These are phyloP conservation scores for Cataglyphis cursor DNA, from an alignment of 2,888 invertebrate genomes.

Conservation along the genomic window DNA sequence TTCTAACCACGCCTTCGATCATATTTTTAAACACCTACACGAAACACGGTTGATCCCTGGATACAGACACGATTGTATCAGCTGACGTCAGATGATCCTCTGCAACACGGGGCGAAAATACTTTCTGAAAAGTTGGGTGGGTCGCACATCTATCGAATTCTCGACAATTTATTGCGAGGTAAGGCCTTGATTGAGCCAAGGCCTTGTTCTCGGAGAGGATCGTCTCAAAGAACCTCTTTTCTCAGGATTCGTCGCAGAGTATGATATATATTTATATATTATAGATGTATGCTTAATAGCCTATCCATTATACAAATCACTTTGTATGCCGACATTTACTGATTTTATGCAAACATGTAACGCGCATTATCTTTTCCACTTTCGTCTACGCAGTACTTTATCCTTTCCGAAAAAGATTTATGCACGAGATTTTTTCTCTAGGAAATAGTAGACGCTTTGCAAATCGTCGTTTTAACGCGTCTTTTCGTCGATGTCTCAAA, in stretches of 20 bases:
- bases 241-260: background rate
- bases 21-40: slow-evolving; percentile 31
- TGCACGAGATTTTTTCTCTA: slow-evolving; percentile 60
- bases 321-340: slow-evolving; percentile 51
- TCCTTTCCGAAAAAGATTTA: slow-evolving; percentile 72
- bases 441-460: slow-evolving; percentile 62
- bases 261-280: no score
- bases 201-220: background rate
- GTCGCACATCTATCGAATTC: slow-evolving; percentile 4
- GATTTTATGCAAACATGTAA: slow-evolving; percentile 35
- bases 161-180: background rate
- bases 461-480: slow-evolving; percentile 31
- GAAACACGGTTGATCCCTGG: slow-evolving; percentile 14
- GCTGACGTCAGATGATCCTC: slow-evolving; percentile 17
- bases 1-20: slow-evolving; percentile 69
- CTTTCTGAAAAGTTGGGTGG: slow-evolving; percentile 38
- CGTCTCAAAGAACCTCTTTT: slow-evolving; percentile 7
- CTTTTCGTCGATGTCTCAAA: slow-evolving; percentile 65
- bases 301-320: slow-evolving; percentile 64
- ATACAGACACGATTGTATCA: slow-evolving; percentile 27
- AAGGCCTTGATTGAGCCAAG: background rate
- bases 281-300: slow-evolving; percentile 52
- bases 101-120: background rate
- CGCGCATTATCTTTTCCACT: slow-evolving; percentile 54
- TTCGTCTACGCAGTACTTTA: slow-evolving; percentile 62